Evolutionary conservation across 2,797 vertebrate genomes (phyloP).

Genomic region (Amniataba percoides): DNA sequence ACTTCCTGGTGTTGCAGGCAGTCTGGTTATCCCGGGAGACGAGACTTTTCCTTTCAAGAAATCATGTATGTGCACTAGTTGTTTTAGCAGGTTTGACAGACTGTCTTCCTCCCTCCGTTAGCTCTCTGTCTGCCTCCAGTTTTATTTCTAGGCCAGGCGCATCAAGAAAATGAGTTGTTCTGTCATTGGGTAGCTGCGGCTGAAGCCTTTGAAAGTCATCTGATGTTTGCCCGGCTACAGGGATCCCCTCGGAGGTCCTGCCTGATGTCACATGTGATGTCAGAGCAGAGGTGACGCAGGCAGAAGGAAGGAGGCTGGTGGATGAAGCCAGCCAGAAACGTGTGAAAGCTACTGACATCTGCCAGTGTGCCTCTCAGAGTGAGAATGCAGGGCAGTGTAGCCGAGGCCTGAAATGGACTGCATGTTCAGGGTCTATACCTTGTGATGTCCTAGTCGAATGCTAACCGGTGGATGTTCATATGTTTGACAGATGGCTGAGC

Average conservation of each 20-base stretch:
- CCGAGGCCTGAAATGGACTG: conserved; percentile 41
- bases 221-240: conserved; percentile 78
- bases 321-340: conserved; percentile 67
- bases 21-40: conserved; percentile 33
- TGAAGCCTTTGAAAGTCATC: conserved; percentile 66
- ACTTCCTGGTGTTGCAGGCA: conserved; percentile 39
- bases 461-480: conserved; percentile 42
- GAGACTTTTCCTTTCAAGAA: conserved; percentile 43
- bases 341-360: conserved; percentile 75
- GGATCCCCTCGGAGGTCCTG: conserved; percentile 78
- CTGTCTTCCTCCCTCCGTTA: neutral
- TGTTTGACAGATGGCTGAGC: conserved; percentile 61
- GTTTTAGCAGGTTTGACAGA: conserved; percentile 16
- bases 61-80: conserved; percentile 17
- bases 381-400: conserved; percentile 25
- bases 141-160: conserved; percentile 61
- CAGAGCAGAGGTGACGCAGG: conserved; percentile 75
- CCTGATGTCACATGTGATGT: conserved; percentile 79
- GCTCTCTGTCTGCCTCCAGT: conserved; percentile 27
- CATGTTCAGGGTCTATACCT: neutral
- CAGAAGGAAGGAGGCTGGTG: conserved; percentile 53
- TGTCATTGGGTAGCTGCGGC: conserved; percentile 44
- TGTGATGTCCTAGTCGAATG: conserved; percentile 29
- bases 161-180: conserved; percentile 43
- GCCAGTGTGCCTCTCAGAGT: conserved; percentile 53